Percentiles rank a stretch among this genome's conserved stretches.
Evolutionary conservation across 1,140 invertebrate genomes (phyloP).

Genomic region (Danaus plexippus): DNA sequence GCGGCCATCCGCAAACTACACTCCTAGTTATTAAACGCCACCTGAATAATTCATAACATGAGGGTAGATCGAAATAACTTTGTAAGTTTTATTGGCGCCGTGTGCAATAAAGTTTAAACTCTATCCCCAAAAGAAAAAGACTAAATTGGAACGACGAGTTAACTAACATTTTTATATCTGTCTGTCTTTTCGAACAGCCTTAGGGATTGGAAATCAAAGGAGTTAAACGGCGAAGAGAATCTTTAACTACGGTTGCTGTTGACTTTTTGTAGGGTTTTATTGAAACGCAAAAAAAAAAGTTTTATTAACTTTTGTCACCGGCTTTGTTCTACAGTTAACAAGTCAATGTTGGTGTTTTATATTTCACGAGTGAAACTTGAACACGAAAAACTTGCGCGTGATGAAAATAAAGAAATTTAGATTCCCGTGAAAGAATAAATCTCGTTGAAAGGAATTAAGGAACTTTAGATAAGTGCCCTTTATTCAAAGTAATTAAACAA

Average conservation of each 20-base stretch:
- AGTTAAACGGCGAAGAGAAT: constrained; percentile 40
- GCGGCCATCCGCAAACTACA: constrained; percentile 41
- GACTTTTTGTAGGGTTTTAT: constrained; percentile 27
- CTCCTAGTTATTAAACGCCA: constrained; percentile 65
- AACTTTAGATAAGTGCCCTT: no score
- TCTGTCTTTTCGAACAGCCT: constrained; percentile 29
- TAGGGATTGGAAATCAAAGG: constrained; percentile 51
- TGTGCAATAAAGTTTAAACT: constrained; percentile 44
- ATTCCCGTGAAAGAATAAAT: no score
- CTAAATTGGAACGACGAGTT: constrained; percentile 30
- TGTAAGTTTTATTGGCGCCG: constrained; percentile 40
- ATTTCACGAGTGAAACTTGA: constrained; percentile 37
- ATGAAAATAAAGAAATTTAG: no score
- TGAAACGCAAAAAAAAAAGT: constrained; percentile 5
- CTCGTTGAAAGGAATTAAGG: no score
- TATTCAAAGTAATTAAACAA: constrained; percentile 1
- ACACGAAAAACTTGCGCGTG: constrained; percentile 10
- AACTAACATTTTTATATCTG: constrained; percentile 35
- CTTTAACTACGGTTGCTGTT: constrained; percentile 40
- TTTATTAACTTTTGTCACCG: constrained; percentile 3
- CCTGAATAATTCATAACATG: constrained; percentile 66
- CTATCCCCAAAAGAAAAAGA: constrained; percentile 38
- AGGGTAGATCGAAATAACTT: constrained; percentile 63
- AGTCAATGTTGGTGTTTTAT: constrained; percentile 1
- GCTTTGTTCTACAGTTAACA: background rate